Evolutionary conservation across 2,888 invertebrate genomes (phyloP), one percentile per base, ranked within the genome.

Genomic region (Lacanobia wlatinum): DNA sequence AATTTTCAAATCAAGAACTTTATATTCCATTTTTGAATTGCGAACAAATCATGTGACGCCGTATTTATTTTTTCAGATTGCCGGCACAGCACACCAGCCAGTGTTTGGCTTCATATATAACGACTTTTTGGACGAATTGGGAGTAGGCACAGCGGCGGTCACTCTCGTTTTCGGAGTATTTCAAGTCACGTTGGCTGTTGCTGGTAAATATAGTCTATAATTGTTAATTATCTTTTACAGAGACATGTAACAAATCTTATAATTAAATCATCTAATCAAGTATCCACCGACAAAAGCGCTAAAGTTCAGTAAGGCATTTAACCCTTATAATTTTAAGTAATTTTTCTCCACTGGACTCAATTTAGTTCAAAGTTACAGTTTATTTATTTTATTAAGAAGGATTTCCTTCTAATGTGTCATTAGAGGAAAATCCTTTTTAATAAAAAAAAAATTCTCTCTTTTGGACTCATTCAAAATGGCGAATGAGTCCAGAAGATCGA

Each of bases 41-140:
- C 18, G 14, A 38, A 34, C 21, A 50, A 62, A 34, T 61, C 14
- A 23, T 55, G 28, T 56, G 61, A 71, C 18, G 10, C 3, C 6
- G 21, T 63, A 1, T 50, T 78, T 12, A 2, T 64, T 48, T 66
- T 90, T 89, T 34, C 87, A 97, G 97, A 94, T 97, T 65, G 96
- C 97, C 2, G 96, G 96, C 2, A 96, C 96, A 28, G 96, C 96
- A 0, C 97, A 97, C 72, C 94, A 96, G 73, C 95, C 96, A 3
- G 97, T 97, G 0, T 97, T 97, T 66, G 96, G 96, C 0, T 96
- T 97, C 70, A 94, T 97, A 73, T 97, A 97, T 87, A 96, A 96
- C 46, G 97, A 97, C 65, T 97, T 97, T 76, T 88, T 97, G 38
- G 92, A 96, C 2, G 95, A 96, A 0, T 89, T 97, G 1, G 97